Conservation (phyloP, 2,113 vertebrate genomes). For the Cisticola juncidis region DNA sequence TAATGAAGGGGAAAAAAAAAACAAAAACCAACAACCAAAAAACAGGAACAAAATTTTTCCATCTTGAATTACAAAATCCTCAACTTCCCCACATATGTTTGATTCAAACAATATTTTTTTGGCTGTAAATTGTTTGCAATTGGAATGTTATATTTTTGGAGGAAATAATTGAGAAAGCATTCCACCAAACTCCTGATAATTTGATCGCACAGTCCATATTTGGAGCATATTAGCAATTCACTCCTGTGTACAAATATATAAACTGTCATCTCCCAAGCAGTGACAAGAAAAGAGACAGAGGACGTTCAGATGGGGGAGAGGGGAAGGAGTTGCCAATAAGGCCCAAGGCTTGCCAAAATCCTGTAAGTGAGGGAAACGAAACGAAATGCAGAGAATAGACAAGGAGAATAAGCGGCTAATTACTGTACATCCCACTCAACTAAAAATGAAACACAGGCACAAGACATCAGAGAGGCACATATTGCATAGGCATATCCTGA, state of each 20-base stretch:
- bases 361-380: not conserved
- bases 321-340: conserved; percentile 21
- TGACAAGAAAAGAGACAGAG: conserved; percentile 28
- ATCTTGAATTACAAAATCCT: not conserved
- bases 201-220: conserved; percentile 45
- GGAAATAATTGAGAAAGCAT: conserved; percentile 25
- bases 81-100: not conserved
- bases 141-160: conserved; percentile 43
- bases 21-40: not conserved
- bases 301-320: not conserved
- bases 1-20: not conserved
- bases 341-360: conserved; percentile 22
- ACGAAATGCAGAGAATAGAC: conserved; percentile 6
- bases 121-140: conserved; percentile 46
- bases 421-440: conserved; percentile 19
- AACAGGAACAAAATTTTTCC: not conserved
- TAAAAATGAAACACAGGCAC: conserved; percentile 45
- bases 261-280: conserved; percentile 37
- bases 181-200: conserved; percentile 48
- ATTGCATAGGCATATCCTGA: conserved; percentile 34
- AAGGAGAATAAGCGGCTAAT: conserved; percentile 40
- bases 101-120: conserved; percentile 37
- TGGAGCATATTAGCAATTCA: conserved; percentile 45
- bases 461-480: not conserved
- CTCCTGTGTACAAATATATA: conserved; percentile 41